phyloP scores from a whole-genome alignment of 1,140 invertebrate genomes.

The Aphidius gifuensis region DNA sequence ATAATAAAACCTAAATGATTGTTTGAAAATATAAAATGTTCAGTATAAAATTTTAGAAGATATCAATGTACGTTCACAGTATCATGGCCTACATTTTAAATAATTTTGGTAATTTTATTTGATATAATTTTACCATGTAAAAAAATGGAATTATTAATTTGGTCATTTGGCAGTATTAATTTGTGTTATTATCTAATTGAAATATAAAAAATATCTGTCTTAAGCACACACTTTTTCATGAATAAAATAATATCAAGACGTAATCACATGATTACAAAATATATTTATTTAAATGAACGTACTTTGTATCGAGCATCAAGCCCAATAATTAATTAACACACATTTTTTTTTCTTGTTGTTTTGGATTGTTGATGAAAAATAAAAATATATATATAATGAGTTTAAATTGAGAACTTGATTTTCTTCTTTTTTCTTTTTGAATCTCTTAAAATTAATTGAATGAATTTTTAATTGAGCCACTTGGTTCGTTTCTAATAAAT shows the following conservation, averaged over 20 bases:
- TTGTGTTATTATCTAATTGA: conserved; percentile 3
- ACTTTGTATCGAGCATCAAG: background rate
- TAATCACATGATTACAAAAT: too few relatives aligned
- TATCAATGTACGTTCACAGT: background rate
- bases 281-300: conserved; percentile 6
- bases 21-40: background rate
- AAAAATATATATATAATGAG: too few relatives aligned
- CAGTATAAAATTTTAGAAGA: background rate
- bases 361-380: conserved; percentile 11
- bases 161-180: conserved; percentile 10
- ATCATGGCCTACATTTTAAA: conserved; percentile 1
- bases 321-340: conserved; percentile 11
- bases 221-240: too few relatives aligned
- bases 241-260: too few relatives aligned
- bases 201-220: too few relatives aligned
- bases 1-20: background rate
- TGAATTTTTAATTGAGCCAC: background rate
- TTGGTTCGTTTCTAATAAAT: too few relatives aligned
- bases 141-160: background rate
- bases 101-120: background rate
- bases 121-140: background rate
- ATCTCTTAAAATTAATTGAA: background rate
- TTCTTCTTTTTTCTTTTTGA: background rate
- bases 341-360: background rate
- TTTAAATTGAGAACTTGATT: background rate